Conservation (phyloP, 2,888 invertebrate species). For the Brachylomia viminalis region DNA sequence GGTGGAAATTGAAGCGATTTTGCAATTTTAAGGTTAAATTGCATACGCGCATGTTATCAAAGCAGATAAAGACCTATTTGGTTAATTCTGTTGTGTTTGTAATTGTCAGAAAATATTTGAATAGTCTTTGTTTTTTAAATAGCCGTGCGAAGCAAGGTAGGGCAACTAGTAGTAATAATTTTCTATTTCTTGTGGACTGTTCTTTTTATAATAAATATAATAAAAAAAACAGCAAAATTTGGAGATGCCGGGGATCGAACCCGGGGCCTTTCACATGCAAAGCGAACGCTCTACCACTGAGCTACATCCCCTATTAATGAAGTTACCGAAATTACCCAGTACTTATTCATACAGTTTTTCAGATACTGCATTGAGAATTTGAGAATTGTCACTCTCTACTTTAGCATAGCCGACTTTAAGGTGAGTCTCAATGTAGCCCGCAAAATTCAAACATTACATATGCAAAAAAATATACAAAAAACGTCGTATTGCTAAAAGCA, state of each 20-base stretch:
- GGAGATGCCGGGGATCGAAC: constrained; percentile 99
- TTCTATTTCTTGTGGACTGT: not conserved
- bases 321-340: accelerated
- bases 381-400: not conserved
- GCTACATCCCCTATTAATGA: constrained; percentile 91
- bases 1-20: accelerated
- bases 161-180: no score
- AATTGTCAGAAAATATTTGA: no score
- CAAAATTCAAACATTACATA: no score
- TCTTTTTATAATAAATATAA: no score
- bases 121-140: no score
- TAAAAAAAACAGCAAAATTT: constrained; percentile 68
- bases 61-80: no score
- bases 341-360: not conserved
- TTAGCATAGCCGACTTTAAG: not conserved
- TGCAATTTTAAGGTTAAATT: not conserved
- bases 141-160: no score
- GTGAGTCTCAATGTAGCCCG: no score
- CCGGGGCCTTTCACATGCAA: constrained; percentile 99
- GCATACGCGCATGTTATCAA: no score
- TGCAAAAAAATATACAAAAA: no score
- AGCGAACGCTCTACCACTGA: constrained; percentile 99
- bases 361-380: not conserved
- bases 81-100: no score
- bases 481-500: not conserved